Percentiles rank a stretch among this genome's conserved stretches.
phyloP scores from a whole-genome alignment of 2,888 invertebrate species.

The Acheta domesticus region DNA sequence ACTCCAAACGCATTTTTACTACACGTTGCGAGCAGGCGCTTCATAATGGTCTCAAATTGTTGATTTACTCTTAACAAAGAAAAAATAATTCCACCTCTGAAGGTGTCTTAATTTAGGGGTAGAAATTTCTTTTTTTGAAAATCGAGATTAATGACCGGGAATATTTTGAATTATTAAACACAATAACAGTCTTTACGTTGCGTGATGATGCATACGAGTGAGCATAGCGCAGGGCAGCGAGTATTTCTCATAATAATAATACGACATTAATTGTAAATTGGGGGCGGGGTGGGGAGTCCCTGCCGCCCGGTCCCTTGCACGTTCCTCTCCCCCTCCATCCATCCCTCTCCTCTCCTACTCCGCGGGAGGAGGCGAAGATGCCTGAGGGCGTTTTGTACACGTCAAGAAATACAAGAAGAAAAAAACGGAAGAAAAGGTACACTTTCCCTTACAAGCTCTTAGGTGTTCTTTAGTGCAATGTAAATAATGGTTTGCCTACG shows the following conservation, averaged over 20 bases:
- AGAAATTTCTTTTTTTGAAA: background rate
- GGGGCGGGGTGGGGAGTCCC: background rate
- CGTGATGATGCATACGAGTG: background rate
- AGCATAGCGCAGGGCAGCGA: background rate
- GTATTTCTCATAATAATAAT: constrained; percentile 18
- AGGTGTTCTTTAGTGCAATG: background rate
- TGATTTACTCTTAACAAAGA: too few relatives aligned
- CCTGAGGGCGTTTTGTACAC: background rate
- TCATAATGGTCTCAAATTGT: too few relatives aligned
- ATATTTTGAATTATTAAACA: background rate
- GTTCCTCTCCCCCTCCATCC: too few relatives aligned
- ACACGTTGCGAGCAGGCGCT: too few relatives aligned
- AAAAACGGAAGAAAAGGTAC: background rate
- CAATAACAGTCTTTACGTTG: background rate
- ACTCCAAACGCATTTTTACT: too few relatives aligned
- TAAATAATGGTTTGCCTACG: background rate
- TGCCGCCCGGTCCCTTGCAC: background rate
- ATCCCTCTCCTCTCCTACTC: too few relatives aligned
- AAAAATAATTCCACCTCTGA: too few relatives aligned
- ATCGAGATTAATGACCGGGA: background rate
- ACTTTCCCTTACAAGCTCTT: constrained; percentile 9
- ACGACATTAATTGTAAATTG: constrained; percentile 9
- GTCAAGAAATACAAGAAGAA: background rate
- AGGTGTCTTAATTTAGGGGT: too few relatives aligned
- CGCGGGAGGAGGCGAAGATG: background rate